Base-by-base conservation (phyloP, 1,140 invertebrate species). In the Trichonephila clavipes region DNA sequence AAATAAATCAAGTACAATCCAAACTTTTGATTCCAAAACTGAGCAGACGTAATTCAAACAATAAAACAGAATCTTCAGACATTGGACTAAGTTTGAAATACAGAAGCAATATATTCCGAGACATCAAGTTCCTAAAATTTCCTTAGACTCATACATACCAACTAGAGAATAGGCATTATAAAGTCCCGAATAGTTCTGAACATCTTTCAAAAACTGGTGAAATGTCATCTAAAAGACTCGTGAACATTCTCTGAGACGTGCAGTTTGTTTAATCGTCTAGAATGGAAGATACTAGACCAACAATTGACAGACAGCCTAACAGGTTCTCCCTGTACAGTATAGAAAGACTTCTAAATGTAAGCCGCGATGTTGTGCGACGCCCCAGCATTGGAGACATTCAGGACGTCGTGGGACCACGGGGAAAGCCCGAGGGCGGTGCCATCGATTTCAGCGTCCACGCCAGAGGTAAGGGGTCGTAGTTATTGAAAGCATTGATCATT, bases 271-370 rank as follows among this genome's bases (percentile, higher is more conserved):
- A 14, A 62, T 2, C 4, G 12, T 40, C 51, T 10, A 24, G 40
- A 62, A 93, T 93, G 92, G 85, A 93, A 66, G 92, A 93, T 34
- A 61, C 92, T 1, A 72, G 86, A 21, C 51, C 92, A 1, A 81
- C 85, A 0, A n/a, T 83, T 0, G 83, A 87, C 12, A 40, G 88
- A 16, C 72, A 66, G 83, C 81, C 85, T 6, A 83, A 44, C 51
- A 34, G 86, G 2, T 83, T 88, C 40, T 88, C 82, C 18, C n/a
- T 85, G 85, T 88, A 94, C 89, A 95, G 89, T 88, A 95, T 85
- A 87, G 94, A 93, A 28, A 62, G 92, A 51, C 87, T 93, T 21
- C 28, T 93, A 16, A 94, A 94, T 62, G 90, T 82, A 18, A 58
- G 66, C 21, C 94, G 95, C 12, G 94, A 83, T 34, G 92, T 93